phyloP scores from a whole-genome alignment of 2,797 vertebrate genomes.

The Dromococcyx pavoninus region DNA sequence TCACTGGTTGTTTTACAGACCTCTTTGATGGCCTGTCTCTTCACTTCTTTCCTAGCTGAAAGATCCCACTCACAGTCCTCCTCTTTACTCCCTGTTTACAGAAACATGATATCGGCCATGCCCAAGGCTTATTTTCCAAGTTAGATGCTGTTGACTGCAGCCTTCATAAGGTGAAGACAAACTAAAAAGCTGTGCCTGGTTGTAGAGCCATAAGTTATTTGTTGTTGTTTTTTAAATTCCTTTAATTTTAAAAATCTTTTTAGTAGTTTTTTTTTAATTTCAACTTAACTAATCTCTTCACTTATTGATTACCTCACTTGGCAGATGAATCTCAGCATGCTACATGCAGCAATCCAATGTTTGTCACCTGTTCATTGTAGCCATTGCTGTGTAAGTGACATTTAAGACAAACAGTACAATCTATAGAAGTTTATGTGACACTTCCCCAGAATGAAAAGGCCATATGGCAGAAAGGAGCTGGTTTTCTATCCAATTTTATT shows the following conservation, averaged over 20 bases:
- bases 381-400: background rate
- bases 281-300: background rate
- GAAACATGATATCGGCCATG: background rate
- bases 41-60: background rate
- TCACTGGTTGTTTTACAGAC: background rate
- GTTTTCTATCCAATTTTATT: background rate
- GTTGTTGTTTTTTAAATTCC: background rate
- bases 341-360: background rate
- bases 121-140: background rate
- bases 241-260: background rate
- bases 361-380: background rate
- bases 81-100: background rate
- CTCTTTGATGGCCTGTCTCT: background rate
- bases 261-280: background rate
- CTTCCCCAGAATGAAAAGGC: background rate
- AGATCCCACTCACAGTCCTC: background rate
- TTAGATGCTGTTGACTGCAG: background rate
- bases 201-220: background rate
- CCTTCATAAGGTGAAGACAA: background rate
- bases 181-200: background rate
- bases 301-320: background rate
- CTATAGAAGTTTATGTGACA: fast-evolving
- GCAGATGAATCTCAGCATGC: background rate
- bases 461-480: background rate
- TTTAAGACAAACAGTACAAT: background rate